Percentiles rank a stretch among this genome's conserved stretches.
phyloP scores from a whole-genome alignment of 2,888 invertebrate species.

The Lypha dubia region DNA sequence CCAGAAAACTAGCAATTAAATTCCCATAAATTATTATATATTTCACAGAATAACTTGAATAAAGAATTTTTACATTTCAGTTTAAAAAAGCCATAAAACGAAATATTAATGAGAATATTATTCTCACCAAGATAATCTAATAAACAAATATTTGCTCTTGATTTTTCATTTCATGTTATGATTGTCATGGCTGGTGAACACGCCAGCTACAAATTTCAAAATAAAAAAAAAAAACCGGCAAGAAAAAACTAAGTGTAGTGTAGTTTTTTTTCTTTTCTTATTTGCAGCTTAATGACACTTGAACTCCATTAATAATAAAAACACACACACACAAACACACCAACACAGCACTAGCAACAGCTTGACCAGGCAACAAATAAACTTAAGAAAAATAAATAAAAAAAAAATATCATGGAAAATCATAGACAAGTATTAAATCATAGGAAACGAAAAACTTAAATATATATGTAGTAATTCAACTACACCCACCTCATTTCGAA shows the following conservation, averaged over 20 bases:
- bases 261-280: slow-evolving; percentile 7
- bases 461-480: slow-evolving; percentile 7
- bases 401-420: slow-evolving; percentile 11
- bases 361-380: slow-evolving; percentile 45
- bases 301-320: slow-evolving; percentile 50
- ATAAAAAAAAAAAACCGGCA: neutral
- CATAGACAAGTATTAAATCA: slow-evolving; percentile 43
- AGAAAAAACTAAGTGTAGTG: slow-evolving; percentile 11
- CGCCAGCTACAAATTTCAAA: slow-evolving; percentile 53
- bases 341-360: slow-evolving; percentile 11
- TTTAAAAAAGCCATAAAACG: slow-evolving; percentile 36
- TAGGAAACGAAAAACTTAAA: slow-evolving; percentile 27
- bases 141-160: slow-evolving; percentile 68
- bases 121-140: slow-evolving; percentile 70
- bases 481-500: slow-evolving; percentile 57
- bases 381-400: neutral
- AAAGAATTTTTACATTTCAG: slow-evolving; percentile 36
- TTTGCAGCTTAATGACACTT: slow-evolving; percentile 61
- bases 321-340: neutral
- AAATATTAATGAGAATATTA: slow-evolving; percentile 20
- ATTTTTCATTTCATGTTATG: slow-evolving; percentile 66
- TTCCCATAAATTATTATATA: slow-evolving; percentile 53
- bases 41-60: slow-evolving; percentile 42
- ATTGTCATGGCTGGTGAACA: slow-evolving; percentile 70
- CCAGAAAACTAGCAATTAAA: slow-evolving; percentile 56